These are phyloP conservation scores for Trididemnum clinides DNA, from an alignment of 23 tunicate species.

Conservation along the genomic window DNA sequence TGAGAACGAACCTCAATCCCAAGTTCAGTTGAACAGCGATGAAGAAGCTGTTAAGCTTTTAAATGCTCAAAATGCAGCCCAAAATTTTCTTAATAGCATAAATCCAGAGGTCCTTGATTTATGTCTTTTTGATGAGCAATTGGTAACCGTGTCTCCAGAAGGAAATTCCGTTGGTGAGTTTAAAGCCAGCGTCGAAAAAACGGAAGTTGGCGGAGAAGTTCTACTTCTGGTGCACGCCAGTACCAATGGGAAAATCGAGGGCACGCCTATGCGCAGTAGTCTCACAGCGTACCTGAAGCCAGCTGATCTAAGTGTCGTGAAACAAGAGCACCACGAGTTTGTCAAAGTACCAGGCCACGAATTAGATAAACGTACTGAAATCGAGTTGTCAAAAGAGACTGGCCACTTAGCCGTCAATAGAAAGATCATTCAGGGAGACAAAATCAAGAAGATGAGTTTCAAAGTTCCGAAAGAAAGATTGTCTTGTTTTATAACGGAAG, in stretches of 20 bases:
- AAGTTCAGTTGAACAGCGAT: not conserved
- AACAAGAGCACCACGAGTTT: constrained; percentile 72
- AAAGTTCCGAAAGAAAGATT: constrained; percentile 32
- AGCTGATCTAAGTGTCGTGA: constrained; percentile 39
- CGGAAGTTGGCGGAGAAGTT: constrained; percentile 22
- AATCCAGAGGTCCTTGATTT: constrained; percentile 32
- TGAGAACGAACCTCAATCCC: not conserved
- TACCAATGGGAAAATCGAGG: constrained; percentile 82
- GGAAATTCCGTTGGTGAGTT: constrained; percentile 75
- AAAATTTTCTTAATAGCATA: constrained; percentile 45
- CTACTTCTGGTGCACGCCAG: constrained; percentile 58
- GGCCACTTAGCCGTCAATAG: constrained; percentile 49
- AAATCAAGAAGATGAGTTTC: constrained; percentile 21
- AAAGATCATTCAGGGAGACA: constrained; percentile 49
- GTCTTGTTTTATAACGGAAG: constrained; percentile 75
- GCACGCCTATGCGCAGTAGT: constrained; percentile 59
- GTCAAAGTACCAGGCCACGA: constrained; percentile 78
- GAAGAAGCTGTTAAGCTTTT: not conserved
- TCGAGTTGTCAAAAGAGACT: constrained; percentile 51
- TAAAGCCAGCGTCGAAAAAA: constrained; percentile 58
- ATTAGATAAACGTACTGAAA: constrained; percentile 67
- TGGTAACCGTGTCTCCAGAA: constrained; percentile 62
- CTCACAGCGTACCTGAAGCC: constrained; percentile 60
- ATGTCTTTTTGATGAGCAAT: constrained; percentile 74
- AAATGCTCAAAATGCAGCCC: constrained; percentile 24